phyloP scores from a whole-genome alignment of 37 sponge, comb jelly and placozoan genomes.

The Hormiphora californensis region DNA sequence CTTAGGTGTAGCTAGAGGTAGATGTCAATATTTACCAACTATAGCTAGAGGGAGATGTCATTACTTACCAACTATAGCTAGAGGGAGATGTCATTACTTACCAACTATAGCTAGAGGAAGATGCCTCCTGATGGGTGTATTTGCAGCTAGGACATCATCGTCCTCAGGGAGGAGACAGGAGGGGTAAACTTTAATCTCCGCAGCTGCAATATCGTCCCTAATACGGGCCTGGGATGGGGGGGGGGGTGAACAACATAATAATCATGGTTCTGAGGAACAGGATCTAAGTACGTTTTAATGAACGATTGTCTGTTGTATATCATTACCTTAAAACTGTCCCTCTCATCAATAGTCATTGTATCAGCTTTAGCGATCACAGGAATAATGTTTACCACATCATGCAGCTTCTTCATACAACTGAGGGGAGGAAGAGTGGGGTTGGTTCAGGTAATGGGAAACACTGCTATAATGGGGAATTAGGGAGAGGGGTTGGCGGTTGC shows the following conservation, averaged over 20 bases:
- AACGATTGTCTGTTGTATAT: too few species aligned
- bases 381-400: slow-evolving; percentile 85
- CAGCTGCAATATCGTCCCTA: slow-evolving; percentile 73
- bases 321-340: slow-evolving; percentile 84
- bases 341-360: slow-evolving; percentile 87
- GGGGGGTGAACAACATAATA: too few species aligned
- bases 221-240: slow-evolving; percentile 44
- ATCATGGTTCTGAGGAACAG: too few species aligned
- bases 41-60: too few species aligned
- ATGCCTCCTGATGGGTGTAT: slow-evolving; percentile 60
- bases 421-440: not conserved
- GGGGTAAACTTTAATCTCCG: slow-evolving; percentile 88
- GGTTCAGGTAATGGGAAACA: too few species aligned
- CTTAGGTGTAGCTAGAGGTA: too few species aligned
- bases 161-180: slow-evolving; percentile 76
- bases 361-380: slow-evolving; percentile 96
- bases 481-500: too few species aligned
- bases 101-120: slow-evolving; percentile 96
- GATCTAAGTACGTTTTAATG: too few species aligned
- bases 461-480: too few species aligned
- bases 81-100: slow-evolving; percentile 68
- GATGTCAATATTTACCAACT: too few species aligned
- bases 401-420: slow-evolving; percentile 79
- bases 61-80: slow-evolving; percentile 86
- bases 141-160: slow-evolving; percentile 75